phyloP scores from a whole-genome alignment of 2,113 vertebrate genomes.

The Morone saxatilis region DNA sequence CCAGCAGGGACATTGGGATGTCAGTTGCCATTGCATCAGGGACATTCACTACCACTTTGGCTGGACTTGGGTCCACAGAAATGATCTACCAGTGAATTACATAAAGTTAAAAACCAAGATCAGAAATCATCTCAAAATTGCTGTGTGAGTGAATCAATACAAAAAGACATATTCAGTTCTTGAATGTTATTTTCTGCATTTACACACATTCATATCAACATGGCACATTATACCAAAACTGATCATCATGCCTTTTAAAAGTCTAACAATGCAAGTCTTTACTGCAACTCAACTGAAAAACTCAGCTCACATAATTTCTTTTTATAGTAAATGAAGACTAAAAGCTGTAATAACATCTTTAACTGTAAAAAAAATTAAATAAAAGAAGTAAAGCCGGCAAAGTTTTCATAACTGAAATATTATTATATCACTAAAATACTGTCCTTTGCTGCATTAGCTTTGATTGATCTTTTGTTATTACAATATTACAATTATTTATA shows the following conservation, averaged over 20 bases:
- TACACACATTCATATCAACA: neutral
- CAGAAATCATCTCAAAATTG: neutral
- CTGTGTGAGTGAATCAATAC: neutral
- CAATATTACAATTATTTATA: too few species aligned
- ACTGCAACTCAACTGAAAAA: too few species aligned
- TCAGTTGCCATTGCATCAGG: conserved; percentile 55
- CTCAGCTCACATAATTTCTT: too few species aligned
- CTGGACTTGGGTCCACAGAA: conserved; percentile 43
- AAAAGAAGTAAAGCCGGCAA: neutral
- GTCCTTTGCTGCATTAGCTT: neutral
- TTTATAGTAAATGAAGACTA: neutral
- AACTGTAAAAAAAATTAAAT: neutral
- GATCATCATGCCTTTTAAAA: neutral
- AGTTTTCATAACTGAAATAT: neutral
- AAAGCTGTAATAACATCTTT: neutral
- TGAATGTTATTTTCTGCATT: neutral
- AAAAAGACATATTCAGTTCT: neutral
- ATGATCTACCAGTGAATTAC: conserved; percentile 48
- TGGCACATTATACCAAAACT: neutral
- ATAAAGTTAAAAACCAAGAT: neutral
- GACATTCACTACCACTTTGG: conserved; percentile 48
- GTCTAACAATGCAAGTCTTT: too few species aligned
- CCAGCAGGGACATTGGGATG: conserved; percentile 44
- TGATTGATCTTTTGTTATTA: neutral
- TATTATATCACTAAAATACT: neutral